phyloP scores from a whole-genome alignment of 2,888 invertebrate genomes.

The Sisyra terminalis region DNA sequence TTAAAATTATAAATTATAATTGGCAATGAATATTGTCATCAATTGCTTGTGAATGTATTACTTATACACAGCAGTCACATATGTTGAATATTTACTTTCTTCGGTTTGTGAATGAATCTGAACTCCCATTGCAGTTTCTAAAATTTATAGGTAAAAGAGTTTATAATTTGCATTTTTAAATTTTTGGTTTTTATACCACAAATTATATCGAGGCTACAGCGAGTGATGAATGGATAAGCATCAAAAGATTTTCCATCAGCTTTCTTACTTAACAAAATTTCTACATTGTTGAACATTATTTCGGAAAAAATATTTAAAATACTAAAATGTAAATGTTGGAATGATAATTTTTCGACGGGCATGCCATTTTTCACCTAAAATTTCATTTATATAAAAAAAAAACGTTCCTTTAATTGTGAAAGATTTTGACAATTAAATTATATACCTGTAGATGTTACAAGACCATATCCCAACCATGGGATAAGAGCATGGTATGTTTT shows the following conservation, averaged over 20 bases:
- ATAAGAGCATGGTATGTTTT: conserved; percentile 12
- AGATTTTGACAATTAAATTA: not conserved
- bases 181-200: conserved; percentile 19
- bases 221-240: conserved; percentile 18
- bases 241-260: conserved; percentile 23
- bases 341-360: conserved; percentile 52
- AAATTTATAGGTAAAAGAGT: conserved; percentile 12
- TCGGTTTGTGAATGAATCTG: conserved; percentile 41
- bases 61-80: conserved; percentile 43
- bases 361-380: conserved; percentile 41
- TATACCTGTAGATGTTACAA: conserved; percentile 14
- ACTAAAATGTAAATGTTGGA: conserved; percentile 64
- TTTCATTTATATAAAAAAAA: too few species aligned
- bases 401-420: too few species aligned
- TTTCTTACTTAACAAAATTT: conserved; percentile 29
- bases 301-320: conserved; percentile 55
- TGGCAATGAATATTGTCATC: not conserved
- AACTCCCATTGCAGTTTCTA: conserved; percentile 55
- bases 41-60: conserved; percentile 21
- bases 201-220: conserved; percentile 20
- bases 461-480: conserved; percentile 16
- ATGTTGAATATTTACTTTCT: conserved; percentile 32
- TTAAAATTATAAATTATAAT: conserved; percentile 15
- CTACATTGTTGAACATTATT: conserved; percentile 46
- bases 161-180: not conserved